These are phyloP conservation scores for Lottia scabra DNA, from an alignment of 2,888 invertebrate genomes.

Conservation along the genomic window DNA sequence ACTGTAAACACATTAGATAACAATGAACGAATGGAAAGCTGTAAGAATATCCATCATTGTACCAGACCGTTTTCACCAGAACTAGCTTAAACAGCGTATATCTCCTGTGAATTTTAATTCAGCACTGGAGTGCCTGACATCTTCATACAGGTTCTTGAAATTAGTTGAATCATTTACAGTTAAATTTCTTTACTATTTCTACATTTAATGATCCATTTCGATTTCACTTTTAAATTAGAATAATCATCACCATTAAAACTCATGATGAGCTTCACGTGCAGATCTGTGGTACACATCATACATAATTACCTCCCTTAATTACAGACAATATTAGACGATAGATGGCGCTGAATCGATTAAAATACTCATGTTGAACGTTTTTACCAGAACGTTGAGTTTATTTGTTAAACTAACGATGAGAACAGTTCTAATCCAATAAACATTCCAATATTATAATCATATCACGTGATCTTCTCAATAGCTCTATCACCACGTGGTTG, in stretches of 20 bases:
- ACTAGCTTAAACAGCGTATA: too few species aligned
- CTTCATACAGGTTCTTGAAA: too few species aligned
- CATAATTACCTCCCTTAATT: constrained; percentile 4
- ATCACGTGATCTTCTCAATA: neutral
- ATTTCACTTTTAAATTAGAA: neutral
- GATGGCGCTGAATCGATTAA: constrained; percentile 2
- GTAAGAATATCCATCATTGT: too few species aligned
- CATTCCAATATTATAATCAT: neutral
- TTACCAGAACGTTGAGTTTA: neutral
- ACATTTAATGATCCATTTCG: neutral
- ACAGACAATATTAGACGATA: neutral
- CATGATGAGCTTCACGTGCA: neutral
- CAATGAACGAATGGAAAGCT: too few species aligned
- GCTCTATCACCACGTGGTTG: too few species aligned
- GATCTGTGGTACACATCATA: neutral
- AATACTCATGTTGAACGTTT: neutral
- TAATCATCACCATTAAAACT: constrained; percentile 2
- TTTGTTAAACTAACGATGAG: constrained; percentile 1
- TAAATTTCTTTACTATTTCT: neutral
- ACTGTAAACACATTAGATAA: too few species aligned
- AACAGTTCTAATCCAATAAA: constrained; percentile 1
- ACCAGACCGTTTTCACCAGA: too few species aligned
- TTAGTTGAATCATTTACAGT: neutral
- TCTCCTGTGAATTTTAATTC: too few species aligned
- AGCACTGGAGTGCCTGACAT: too few species aligned